Percentiles rank a stretch among this genome's conserved stretches.
These are phyloP conservation scores for Catamblyrhynchus diadema DNA, from an alignment of 2,797 vertebrate species.

Conservation along the genomic window DNA sequence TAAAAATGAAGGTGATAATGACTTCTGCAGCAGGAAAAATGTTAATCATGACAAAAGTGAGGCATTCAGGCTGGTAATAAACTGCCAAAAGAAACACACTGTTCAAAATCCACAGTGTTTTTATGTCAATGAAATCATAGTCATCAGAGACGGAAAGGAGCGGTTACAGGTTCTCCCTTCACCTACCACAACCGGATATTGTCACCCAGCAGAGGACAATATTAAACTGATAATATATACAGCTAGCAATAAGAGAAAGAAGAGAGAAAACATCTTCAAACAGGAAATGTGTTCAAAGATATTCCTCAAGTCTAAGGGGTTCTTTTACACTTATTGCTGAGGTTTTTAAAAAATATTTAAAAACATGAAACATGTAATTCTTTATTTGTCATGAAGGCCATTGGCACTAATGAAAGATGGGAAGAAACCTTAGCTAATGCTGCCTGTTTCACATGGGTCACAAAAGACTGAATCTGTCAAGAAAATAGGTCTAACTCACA, in stretches of 20 bases:
- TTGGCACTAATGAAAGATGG: background rate
- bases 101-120: background rate
- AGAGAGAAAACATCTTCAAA: background rate
- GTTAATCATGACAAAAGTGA: background rate
- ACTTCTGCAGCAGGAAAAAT: background rate
- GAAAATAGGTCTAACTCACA: background rate
- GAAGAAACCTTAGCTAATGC: background rate
- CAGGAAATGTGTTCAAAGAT: background rate
- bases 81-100: background rate
- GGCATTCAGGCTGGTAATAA: background rate
- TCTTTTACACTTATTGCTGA: background rate
- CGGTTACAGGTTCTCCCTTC: background rate
- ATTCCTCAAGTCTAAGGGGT: background rate
- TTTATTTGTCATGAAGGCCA: background rate
- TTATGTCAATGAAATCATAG: background rate
- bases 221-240: background rate
- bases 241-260: background rate
- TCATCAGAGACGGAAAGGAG: background rate
- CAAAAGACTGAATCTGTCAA: background rate
- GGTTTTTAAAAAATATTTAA: background rate
- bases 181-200: background rate
- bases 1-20: background rate
- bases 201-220: background rate
- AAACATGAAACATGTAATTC: background rate
- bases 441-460: background rate